These are phyloP conservation scores for Folsomia manolachei DNA, from an alignment of 2,888 invertebrate species.

Conservation along the genomic window DNA sequence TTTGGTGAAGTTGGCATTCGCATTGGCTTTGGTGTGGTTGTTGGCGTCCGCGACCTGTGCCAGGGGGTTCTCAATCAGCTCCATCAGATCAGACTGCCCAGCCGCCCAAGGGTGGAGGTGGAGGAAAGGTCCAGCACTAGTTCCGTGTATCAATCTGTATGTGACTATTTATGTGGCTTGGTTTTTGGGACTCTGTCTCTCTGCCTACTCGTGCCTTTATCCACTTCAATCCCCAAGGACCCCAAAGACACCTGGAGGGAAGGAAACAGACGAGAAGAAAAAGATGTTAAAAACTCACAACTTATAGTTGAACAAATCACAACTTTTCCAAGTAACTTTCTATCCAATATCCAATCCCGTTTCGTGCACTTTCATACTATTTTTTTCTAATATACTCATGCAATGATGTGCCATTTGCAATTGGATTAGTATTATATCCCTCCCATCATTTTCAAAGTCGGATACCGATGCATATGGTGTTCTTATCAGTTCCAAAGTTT, in stretches of 20 bases:
- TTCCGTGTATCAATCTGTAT: too few relatives aligned
- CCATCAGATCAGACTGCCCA: conserved; percentile 40
- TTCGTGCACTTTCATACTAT: too few relatives aligned
- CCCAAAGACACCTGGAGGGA: background rate
- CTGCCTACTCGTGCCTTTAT: background rate
- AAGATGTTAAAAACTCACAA: background rate
- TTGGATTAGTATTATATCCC: background rate
- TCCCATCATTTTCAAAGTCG: background rate
- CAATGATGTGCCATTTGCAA: background rate
- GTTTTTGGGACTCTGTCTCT: too few relatives aligned
- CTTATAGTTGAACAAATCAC: background rate
- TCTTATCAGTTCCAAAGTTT: too few relatives aligned
- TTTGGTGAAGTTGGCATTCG: background rate
- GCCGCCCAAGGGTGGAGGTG: background rate
- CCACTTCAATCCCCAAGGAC: background rate
- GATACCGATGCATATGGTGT: too few relatives aligned
- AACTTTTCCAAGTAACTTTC: background rate
- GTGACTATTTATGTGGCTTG: too few relatives aligned
- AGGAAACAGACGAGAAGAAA: background rate
- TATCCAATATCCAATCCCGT: background rate
- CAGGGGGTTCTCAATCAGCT: conserved; percentile 48
- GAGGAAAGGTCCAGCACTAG: too few relatives aligned
- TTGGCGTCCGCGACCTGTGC: conserved; percentile 26
- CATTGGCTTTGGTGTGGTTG: background rate
- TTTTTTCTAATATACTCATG: background rate